Conservation (phyloP, 1,140 invertebrate species). For the Bombyx mori region ASM3026992v2 NC_085128.1:10706001-10706500, state of each 20-base stretch:
- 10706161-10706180: slow-evolving; percentile 13
- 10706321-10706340: slow-evolving; percentile 67
- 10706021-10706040: too few species aligned
- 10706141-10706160: slow-evolving; percentile 31
- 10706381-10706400: slow-evolving; percentile 71
- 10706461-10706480: too few species aligned
- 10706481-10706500: too few species aligned
- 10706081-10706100: too few species aligned
- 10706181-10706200: slow-evolving; percentile 23
- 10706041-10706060: too few species aligned
- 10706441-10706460: too few species aligned
- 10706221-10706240: slow-evolving; percentile 56
- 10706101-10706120: too few species aligned
- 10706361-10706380: slow-evolving; percentile 68
- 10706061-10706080: too few species aligned
- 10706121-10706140: slow-evolving; percentile 17
- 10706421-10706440: slow-evolving; percentile 18
- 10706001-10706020: too few species aligned
- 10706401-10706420: slow-evolving; percentile 70
- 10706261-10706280: slow-evolving; percentile 62
- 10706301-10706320: slow-evolving; percentile 69
- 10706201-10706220: slow-evolving; percentile 52
- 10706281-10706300: slow-evolving; percentile 62
- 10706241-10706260: slow-evolving; percentile 61
- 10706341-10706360: slow-evolving; percentile 71